Evolutionary conservation across 2,888 invertebrate genomes (phyloP).

Genomic region (Colostygia pectinataria): DNA sequence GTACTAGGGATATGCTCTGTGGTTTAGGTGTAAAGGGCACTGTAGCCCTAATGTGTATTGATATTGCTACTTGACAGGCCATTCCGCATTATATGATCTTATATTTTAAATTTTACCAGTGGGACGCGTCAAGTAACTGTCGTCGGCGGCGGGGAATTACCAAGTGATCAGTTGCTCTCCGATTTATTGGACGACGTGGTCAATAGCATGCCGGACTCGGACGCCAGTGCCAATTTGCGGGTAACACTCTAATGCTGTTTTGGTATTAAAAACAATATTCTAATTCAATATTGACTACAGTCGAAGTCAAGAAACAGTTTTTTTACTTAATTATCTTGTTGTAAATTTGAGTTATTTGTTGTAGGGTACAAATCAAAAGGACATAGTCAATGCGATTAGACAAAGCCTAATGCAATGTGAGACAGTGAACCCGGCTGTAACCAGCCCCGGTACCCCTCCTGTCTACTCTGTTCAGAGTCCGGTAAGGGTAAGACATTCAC

Average conservation of each 20-base stretch:
- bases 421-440: slow-evolving; percentile 81
- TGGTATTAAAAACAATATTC: too few species aligned
- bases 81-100: too few species aligned
- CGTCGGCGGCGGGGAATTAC: slow-evolving; percentile 63
- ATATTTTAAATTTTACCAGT: slow-evolving; percentile 42
- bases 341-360: slow-evolving; percentile 43
- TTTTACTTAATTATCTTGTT: not conserved
- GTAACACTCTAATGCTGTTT: slow-evolving; percentile 21
- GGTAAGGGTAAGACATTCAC: slow-evolving; percentile 54
- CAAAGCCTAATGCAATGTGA: slow-evolving; percentile 95
- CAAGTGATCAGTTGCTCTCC: slow-evolving; percentile 88
- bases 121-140: slow-evolving; percentile 53
- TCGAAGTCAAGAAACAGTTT: too few species aligned
- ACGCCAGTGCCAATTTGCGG: slow-evolving; percentile 29
- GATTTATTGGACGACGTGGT: slow-evolving; percentile 94
- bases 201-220: slow-evolving; percentile 89
- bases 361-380: slow-evolving; percentile 81
- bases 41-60: too few species aligned
- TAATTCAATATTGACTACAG: too few species aligned
- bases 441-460: slow-evolving; percentile 82
- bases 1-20: too few species aligned
- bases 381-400: slow-evolving; percentile 92
- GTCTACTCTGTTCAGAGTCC: slow-evolving; percentile 83
- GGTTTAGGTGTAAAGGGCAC: too few species aligned
- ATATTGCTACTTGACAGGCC: too few species aligned